Conservation (phyloP, 2,888 invertebrate genomes). For the Brachyptera risi region DNA sequence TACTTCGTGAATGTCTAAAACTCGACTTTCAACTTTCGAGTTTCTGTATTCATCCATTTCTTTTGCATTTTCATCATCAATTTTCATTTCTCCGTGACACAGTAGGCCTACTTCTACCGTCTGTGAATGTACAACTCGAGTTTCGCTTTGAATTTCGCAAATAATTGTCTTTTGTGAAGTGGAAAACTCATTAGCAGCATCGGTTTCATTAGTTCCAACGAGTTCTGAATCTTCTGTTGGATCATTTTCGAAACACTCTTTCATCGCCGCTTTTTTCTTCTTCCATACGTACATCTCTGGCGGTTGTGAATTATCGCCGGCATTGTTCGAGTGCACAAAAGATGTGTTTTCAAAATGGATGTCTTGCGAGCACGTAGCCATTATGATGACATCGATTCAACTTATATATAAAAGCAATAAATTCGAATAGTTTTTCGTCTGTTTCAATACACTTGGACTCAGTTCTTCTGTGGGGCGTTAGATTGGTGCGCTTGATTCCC, state of each 20-base stretch:
- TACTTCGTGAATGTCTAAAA: not conserved
- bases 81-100: not conserved
- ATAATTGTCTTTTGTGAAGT: not conserved
- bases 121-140: too few relatives aligned
- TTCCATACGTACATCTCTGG: slow-evolving; percentile 10
- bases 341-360: not conserved
- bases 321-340: not conserved
- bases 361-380: not conserved
- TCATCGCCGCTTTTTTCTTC: slow-evolving; percentile 15
- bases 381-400: slow-evolving; percentile 9
- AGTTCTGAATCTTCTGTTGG: not conserved
- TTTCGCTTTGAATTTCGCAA: too few relatives aligned
- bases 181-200: too few relatives aligned
- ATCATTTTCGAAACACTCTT: not conserved
- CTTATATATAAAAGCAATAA: too few relatives aligned
- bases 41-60: not conserved
- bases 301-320: not conserved
- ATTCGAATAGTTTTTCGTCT: too few relatives aligned
- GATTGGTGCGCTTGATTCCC: too few relatives aligned
- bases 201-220: not conserved
- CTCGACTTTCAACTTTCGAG: not conserved
- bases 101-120: too few relatives aligned
- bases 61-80: not conserved
- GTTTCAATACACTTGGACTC: too few relatives aligned
- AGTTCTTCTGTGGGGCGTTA: too few relatives aligned